Conservation (phyloP, 53 echinoderm and acorn worm genomes). For the Henricia sp. region DNA sequence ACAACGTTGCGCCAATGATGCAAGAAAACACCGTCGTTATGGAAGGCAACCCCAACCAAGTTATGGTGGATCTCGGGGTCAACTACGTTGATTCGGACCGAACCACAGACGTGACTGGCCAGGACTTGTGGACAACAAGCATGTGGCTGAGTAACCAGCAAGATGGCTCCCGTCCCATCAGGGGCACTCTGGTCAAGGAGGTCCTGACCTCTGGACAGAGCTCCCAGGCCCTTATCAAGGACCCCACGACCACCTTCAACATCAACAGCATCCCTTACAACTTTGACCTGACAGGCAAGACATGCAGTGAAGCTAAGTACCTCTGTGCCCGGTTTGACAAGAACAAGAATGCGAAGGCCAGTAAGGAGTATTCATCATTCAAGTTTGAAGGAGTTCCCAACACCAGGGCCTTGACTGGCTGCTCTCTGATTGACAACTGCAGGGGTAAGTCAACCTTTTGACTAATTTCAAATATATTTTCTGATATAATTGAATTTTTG, state of each 20-base stretch:
- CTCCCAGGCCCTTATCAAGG: constrained; percentile 60
- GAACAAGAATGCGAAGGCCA: constrained; percentile 62
- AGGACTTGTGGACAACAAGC: constrained; percentile 72
- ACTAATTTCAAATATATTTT: too few relatives aligned
- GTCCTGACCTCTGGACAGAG: constrained; percentile 68
- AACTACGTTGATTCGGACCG: constrained; percentile 57
- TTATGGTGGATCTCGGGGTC: constrained; percentile 76
- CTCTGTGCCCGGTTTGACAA: constrained; percentile 81
- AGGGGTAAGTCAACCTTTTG: constrained; percentile 23
- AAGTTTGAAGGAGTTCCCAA: constrained; percentile 80
- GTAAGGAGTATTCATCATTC: constrained; percentile 53
- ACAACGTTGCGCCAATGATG: constrained; percentile 15
- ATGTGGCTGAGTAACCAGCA: constrained; percentile 70
- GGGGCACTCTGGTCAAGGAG: constrained; percentile 48
- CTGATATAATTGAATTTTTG: too few relatives aligned
- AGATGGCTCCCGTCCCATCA: constrained; percentile 63
- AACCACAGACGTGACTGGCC: constrained; percentile 64
- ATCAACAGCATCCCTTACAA: constrained; percentile 72
- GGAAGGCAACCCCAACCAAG: constrained; percentile 66
- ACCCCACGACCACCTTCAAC: constrained; percentile 58
- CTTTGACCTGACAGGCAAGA: constrained; percentile 76
- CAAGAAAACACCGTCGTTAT: constrained; percentile 53
- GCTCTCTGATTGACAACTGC: constrained; percentile 54
- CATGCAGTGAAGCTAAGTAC: constrained; percentile 78
- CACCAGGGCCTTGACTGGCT: constrained; percentile 71